Percentiles rank a stretch among this genome's conserved stretches.
Evolutionary conservation across 2,797 vertebrate species (phyloP).

Genomic region (Liasis olivaceus): DNA sequence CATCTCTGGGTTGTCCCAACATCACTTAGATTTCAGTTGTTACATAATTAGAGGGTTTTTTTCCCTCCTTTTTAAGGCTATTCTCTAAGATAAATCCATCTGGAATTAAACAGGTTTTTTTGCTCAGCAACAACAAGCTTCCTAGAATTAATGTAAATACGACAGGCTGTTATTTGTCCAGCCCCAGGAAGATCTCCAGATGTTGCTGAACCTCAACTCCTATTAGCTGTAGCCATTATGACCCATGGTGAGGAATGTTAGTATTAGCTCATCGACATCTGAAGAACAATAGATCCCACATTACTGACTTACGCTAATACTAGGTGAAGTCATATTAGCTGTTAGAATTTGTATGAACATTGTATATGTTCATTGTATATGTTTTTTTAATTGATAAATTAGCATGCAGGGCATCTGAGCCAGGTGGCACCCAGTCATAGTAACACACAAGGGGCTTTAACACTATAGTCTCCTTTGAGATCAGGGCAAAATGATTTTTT

Average conservation of each 20-base stretch:
- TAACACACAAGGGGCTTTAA: not conserved
- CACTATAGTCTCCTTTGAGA: not conserved
- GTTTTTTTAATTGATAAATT: not conserved
- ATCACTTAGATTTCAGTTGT: no score
- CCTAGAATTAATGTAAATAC: not conserved
- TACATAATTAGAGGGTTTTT: not conserved
- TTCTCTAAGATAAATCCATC: no score
- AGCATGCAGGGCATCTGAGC: not conserved
- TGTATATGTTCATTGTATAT: not conserved
- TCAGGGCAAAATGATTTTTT: not conserved
- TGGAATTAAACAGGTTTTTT: no score
- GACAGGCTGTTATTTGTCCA: not conserved
- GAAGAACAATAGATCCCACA: not conserved
- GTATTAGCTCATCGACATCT: not conserved
- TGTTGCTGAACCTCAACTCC: not conserved
- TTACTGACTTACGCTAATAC: not conserved
- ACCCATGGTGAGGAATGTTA: not conserved
- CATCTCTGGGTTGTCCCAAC: no score
- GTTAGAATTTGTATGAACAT: not conserved
- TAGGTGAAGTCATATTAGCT: no score
- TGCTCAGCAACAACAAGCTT: not conserved
- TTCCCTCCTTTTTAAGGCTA: not conserved
- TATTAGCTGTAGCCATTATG: not conserved
- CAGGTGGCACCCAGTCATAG: not conserved
- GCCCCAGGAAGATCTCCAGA: not conserved